Conservation (phyloP, 1,140 invertebrate genomes). For the Latrodectus geometricus region DNA sequence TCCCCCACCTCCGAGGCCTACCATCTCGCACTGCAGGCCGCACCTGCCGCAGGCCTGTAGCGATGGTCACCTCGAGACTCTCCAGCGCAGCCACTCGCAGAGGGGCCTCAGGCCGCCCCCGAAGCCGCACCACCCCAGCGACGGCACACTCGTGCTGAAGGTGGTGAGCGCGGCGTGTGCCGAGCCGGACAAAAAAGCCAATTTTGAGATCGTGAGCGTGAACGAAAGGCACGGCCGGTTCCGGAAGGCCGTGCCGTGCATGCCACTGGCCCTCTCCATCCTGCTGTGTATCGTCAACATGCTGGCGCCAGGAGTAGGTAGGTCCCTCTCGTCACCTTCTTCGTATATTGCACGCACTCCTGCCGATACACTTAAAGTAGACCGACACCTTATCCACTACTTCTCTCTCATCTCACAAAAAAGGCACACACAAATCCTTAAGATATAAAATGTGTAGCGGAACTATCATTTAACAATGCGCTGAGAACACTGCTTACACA, state of each 20-base stretch:
- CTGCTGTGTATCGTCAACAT: conserved; percentile 71
- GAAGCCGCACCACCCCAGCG: background rate
- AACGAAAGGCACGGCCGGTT: conserved; percentile 71
- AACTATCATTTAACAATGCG: too few relatives aligned
- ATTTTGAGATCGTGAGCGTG: conserved; percentile 61
- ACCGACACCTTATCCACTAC: too few relatives aligned
- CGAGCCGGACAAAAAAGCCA: conserved; percentile 53
- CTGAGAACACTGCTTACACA: too few relatives aligned
- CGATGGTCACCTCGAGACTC: conserved; percentile 31
- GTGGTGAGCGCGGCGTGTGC: conserved; percentile 52
- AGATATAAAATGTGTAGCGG: too few relatives aligned
- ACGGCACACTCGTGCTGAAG: conserved; percentile 46
- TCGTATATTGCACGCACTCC: too few relatives aligned
- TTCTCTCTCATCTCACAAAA: too few relatives aligned
- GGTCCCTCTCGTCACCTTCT: conserved; percentile 61
- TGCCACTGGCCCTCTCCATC: conserved; percentile 71
- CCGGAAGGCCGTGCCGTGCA: conserved; percentile 71
- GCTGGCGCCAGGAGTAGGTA: conserved; percentile 71
- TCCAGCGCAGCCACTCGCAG: conserved; percentile 9
- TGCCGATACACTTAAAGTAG: too few relatives aligned
- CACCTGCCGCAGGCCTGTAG: conserved; percentile 42
- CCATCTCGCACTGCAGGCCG: background rate
- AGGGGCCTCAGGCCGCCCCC: background rate
- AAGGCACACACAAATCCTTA: too few relatives aligned
- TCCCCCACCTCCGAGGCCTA: background rate